Base-by-base conservation (phyloP, 2,888 invertebrate genomes). In the Ecdyonurus torrentis region DNA sequence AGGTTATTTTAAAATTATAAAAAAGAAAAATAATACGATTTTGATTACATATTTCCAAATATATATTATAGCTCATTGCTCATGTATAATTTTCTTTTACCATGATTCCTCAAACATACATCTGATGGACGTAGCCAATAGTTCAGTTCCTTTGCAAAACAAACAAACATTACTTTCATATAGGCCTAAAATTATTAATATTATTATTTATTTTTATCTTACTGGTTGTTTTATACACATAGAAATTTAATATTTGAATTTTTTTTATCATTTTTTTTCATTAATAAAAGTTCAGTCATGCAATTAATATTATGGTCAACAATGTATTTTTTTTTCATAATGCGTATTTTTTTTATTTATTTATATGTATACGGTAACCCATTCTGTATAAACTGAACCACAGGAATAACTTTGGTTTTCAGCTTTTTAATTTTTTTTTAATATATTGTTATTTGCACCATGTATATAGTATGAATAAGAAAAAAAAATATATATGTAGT, bases 21-120 rank as follows among this genome's bases (percentile, higher is more conserved):
- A 55, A 55, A 55, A 55, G 7, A 55, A 18, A 55, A 55, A 22
- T 22, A 55, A 22, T n/a, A 22, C 22, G 5, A 20, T 20, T 18
- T 10, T 20, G 7, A 7, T 55, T 55, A 55, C 55, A 55, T 55
- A 55, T 55, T 55, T 55, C 55, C 55, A 55, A 55, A 55, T 55
- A 55, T 55, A 55, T 55, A 55, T 55, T 55, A 55, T 55, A 55
- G 55, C 55, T 55, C 55, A 55, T n/a, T 55, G 19, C 7, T 55
- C 22, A 55, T 55, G n/a, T n/a, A 20, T 55, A 20, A 10, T 18
- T n/a, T 18, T 55, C 10, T 18, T 55, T n/a, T n/a, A 20, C 5
- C 15, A 55, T 22, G 37, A 37, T 37, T 37, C 37, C 37, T 37
- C 37, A 37, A 15, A 10, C 37, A 37, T 37, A 37, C 15, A 37